These are phyloP conservation scores for Leontopithecus rosalia DNA, from an alignment of 2,797 vertebrate genomes.

Conservation along the genomic window DNA sequence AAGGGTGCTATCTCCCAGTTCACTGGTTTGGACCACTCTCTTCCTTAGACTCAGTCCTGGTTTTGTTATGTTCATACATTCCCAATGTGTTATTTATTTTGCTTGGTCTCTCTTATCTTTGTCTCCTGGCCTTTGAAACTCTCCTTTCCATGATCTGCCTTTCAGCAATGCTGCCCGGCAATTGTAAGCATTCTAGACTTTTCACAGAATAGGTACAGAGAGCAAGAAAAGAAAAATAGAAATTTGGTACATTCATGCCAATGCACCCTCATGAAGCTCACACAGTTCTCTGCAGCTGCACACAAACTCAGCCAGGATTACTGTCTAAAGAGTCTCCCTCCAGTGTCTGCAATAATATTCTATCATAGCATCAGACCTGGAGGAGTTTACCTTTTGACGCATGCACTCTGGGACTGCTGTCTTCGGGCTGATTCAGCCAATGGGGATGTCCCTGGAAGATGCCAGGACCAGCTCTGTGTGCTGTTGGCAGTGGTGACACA, in stretches of 20 bases:
- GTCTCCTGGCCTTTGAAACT: neutral
- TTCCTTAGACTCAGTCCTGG: neutral
- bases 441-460: neutral
- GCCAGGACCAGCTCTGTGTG: neutral
- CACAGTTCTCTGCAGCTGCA: neutral
- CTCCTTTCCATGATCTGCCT: neutral
- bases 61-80: neutral
- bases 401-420: neutral
- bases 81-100: neutral
- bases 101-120: neutral
- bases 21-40: neutral
- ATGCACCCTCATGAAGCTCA: neutral
- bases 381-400: neutral
- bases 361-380: neutral
- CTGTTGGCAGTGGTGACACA: neutral
- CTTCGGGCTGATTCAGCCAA: neutral
- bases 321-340: neutral
- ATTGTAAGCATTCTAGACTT: neutral
- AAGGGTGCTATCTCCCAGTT: rapidly evolving
- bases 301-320: neutral
- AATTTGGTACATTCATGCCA: neutral
- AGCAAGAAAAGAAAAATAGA: neutral
- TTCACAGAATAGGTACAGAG: neutral
- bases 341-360: neutral
- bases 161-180: neutral